Base-by-base conservation (phyloP, 2,888 invertebrate species). In the Trichogramma evanescens region DNA sequence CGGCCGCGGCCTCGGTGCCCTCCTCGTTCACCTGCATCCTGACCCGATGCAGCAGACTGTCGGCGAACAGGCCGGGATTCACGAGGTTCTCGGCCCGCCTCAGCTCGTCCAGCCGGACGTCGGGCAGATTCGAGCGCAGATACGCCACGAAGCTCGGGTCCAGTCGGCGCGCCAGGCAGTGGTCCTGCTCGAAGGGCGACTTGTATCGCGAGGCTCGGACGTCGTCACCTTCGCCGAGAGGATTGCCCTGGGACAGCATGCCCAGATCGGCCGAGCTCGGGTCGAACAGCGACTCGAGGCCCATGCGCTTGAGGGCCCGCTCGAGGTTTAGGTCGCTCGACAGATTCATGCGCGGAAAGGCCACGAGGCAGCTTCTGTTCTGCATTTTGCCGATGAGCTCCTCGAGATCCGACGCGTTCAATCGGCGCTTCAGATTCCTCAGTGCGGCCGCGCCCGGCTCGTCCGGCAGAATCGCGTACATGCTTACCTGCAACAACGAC, bases 331-430 rank as follows among this genome's bases (percentile, higher is more conserved):
- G 68, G 0, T 80, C 82, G 54, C 81, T 84, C 61, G 84, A 82
- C 2, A 92, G 76, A 67, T 86, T 84, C 86, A 92, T 87, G 74
- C 87, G 88, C 0, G 91, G 91, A 46, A 89, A 80, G 41, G 85
- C 79, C 0, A 87, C 73, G 4, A 88, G 78, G 41, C 84, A 81
- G 5, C 82, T 79, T 6, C 79, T 78, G 40, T 76, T 77, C 3
- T 69, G 72, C 71, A 83, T 81, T 58, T 78, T 78, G 9, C 71
- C 72, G 38, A 85, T 83, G 43, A 86, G 66, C 1, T 72, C 67
- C 13, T 84, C 80, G 42, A 88, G 76, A 58, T 80, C 79, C 0
- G 76, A 72, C 41, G 81, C 77, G 45, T 81, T 81, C 26, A 88
- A 67, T 2, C 72, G 72, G 1, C 74, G 74, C 71, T 86, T 78